These are phyloP conservation scores for Ectemnius lituratus DNA, from an alignment of 2,888 invertebrate species.

Conservation along the genomic window DNA sequence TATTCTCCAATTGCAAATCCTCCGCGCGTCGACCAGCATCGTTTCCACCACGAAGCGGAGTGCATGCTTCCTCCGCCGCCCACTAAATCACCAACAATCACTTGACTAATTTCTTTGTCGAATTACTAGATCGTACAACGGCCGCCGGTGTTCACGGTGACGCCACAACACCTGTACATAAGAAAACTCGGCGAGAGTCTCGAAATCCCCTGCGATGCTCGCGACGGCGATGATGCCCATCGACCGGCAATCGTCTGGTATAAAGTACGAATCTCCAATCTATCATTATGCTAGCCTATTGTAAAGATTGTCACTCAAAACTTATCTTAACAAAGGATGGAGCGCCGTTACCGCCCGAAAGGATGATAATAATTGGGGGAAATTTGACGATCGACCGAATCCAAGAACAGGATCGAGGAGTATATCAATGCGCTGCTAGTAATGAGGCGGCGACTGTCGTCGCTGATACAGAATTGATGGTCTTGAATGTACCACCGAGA, in stretches of 20 bases:
- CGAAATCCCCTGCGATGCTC: conserved; percentile 90
- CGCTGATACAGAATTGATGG: conserved; percentile 88
- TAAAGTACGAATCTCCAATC: conserved; percentile 78
- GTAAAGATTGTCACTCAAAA: not conserved
- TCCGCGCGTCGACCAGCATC: conserved; percentile 11
- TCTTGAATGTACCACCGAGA: conserved; percentile 92
- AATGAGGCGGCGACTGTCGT: conserved; percentile 93
- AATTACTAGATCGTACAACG: conserved; percentile 84
- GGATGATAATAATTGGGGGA: conserved; percentile 84
- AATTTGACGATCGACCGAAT: conserved; percentile 91
- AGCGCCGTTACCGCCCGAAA: conserved; percentile 83
- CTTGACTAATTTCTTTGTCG: conserved; percentile 2
- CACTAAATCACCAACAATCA: not conserved
- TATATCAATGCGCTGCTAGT: conserved; percentile 89
- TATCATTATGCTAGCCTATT: not conserved
- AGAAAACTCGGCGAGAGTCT: conserved; percentile 89
- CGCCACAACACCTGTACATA: conserved; percentile 91
- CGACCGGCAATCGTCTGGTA: conserved; percentile 85
- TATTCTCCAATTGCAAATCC: conserved; percentile 65
- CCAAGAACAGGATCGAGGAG: conserved; percentile 91
- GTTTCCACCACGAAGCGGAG: conserved; percentile 9
- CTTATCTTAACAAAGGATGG: conserved; percentile 82
- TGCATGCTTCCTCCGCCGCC: not conserved
- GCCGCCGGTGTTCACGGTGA: conserved; percentile 89
- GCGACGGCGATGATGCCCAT: conserved; percentile 83